A percentile compares a stretch with the other conserved stretches of the same genome.
Conservation (phyloP, 2,113 vertebrate species). For the Eulemur macaco region DNA sequence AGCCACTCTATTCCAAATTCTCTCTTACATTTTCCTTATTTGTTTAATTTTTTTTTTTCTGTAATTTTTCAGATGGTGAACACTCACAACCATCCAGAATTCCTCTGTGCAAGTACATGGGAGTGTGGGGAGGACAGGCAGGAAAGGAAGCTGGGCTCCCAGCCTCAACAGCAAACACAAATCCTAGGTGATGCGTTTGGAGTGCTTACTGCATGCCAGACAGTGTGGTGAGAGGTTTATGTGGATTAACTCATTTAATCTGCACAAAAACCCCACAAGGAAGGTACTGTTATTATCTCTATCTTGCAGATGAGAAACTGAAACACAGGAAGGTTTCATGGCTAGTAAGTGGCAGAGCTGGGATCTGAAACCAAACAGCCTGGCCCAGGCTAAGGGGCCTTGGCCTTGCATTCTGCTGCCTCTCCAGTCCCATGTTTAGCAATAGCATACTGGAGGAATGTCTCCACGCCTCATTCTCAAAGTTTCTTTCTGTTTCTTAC, state of each 20-base stretch:
- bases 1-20: neutral
- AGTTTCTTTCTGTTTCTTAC: neutral
- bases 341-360: neutral
- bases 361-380: neutral
- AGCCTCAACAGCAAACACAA: rapidly evolving
- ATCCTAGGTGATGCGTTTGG: neutral
- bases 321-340: neutral
- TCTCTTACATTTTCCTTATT: neutral
- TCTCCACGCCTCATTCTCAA: neutral
- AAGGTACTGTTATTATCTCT: neutral
- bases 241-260: neutral
- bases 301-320: neutral
- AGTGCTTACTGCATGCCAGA: neutral
- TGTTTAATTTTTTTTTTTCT: neutral
- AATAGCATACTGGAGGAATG: neutral
- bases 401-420: neutral
- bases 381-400: neutral
- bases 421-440: neutral
- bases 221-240: neutral
- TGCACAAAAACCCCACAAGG: neutral
- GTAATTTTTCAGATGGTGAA: neutral
- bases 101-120: neutral
- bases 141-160: neutral
- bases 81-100: neutral
- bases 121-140: neutral